Evolutionary conservation across 1,140 invertebrate species (phyloP), one percentile per base, ranked within the genome.

Genomic region (Pseudoatta argentina): DNA sequence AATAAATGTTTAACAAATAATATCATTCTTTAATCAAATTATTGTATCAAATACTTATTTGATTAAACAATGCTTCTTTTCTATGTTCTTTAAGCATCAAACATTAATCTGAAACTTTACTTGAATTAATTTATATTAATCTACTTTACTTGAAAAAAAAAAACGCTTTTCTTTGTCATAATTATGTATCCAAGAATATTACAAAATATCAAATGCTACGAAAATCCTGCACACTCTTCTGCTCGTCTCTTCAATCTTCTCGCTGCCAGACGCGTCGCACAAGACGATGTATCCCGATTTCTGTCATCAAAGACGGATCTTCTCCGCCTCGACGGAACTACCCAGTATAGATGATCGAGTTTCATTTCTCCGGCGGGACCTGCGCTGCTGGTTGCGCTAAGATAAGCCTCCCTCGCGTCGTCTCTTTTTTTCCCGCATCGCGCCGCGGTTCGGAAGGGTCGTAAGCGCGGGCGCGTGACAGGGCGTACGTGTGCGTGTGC

Each of bases 371-470:
- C 87, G 83, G 48, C 87, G 87, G 86, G 91, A 89, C 91, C 86
- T 86, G 63, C 77, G 79, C 61, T 88, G 69, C 90, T 91, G 89
- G 81, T 85, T 85, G 91, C 87, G 87, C 91, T 91, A 92, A 94
- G 94, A 94, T 94, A 94, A 94, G 93, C 93, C 91, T 87, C 91
- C 88, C 87, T 88, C 89, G 64, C 77, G 89, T 63, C 69, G 91
- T 85, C 88, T 91, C 87, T 90, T 88, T 89, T 87, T 86, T 85
- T 89, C 91, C 72, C 88, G 86, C 73, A 75, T n/a, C 78, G 53
- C 24, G 10, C 44, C 61, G 59, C 21, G n/a, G 55, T 34, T 48
- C 66, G 2, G 30, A 78, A 14, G 55, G 44, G 4, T 59, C 16
- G 55, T 57, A 87, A 66, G 71, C 83, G 72, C 27, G 67, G 16